Conservation (phyloP, 1,140 invertebrate species). For the Halesus radiatus region DNA sequence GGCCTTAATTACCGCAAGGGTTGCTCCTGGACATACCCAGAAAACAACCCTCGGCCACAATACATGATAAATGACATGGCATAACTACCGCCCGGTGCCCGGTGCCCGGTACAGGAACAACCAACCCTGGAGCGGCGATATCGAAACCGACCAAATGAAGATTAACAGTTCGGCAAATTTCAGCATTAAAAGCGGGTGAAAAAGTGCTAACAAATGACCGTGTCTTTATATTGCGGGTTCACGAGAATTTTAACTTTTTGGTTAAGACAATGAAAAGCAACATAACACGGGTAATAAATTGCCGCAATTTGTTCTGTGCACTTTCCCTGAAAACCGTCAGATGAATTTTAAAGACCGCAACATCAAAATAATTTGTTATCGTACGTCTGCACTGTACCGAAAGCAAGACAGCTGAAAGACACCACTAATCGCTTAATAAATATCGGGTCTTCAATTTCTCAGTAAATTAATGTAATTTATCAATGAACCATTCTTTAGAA, state of each 20-base stretch:
- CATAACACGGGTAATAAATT: slow-evolving; percentile 38
- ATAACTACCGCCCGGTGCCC: background rate
- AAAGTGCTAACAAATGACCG: slow-evolving; percentile 39
- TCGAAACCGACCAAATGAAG: slow-evolving; percentile 40
- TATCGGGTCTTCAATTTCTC: no score
- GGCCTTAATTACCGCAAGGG: slow-evolving; percentile 43
- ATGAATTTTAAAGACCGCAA: slow-evolving; percentile 27
- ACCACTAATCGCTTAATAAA: no score
- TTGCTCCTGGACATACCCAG: background rate
- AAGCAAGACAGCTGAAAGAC: no score
- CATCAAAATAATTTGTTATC: slow-evolving; percentile 11
- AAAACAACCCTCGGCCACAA: slow-evolving; percentile 24
- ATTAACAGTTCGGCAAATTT: slow-evolving; percentile 36
- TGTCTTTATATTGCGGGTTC: background rate
- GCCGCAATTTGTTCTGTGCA: slow-evolving; percentile 32
- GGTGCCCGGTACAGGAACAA: background rate
- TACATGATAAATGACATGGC: slow-evolving; percentile 47
- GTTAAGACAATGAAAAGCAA: slow-evolving; percentile 37
- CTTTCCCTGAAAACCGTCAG: slow-evolving; percentile 13
- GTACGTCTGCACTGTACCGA: background rate
- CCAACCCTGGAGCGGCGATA: background rate
- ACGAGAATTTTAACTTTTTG: background rate
- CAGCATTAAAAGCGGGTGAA: slow-evolving; percentile 13
- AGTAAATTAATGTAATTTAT: no score
- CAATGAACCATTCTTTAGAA: no score